Evolutionary conservation across 2,113 vertebrate genomes (phyloP).

Genomic region (Cebus imitator): DNA sequence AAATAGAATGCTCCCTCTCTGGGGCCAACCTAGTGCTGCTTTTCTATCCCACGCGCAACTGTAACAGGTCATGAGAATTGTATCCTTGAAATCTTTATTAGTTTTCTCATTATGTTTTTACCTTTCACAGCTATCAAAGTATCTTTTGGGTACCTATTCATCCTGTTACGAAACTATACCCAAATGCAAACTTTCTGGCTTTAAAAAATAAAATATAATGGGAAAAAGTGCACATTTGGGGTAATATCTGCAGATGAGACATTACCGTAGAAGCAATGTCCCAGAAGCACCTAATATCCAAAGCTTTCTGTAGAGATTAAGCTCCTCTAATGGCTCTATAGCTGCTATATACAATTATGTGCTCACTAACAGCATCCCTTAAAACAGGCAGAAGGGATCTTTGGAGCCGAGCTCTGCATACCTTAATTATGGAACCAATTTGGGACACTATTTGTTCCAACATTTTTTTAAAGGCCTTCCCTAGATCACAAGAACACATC

Average conservation of each 20-base stretch:
- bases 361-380: conserved; percentile 75
- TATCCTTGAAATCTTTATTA: conserved; percentile 68
- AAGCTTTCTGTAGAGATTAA: conserved; percentile 75
- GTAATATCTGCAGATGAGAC: conserved; percentile 71
- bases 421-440: conserved; percentile 87
- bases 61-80: conserved; percentile 59
- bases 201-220: conserved; percentile 72
- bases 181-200: conserved; percentile 73
- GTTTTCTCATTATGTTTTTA: conserved; percentile 78
- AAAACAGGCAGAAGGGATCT: conserved; percentile 83
- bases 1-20: background rate
- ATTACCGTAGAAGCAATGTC: conserved; percentile 49
- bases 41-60: background rate
- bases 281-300: conserved; percentile 71
- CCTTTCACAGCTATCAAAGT: conserved; percentile 72
- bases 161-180: conserved; percentile 73
- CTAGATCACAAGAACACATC: conserved; percentile 72
- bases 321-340: conserved; percentile 74
- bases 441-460: conserved; percentile 84
- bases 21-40: background rate
- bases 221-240: conserved; percentile 59
- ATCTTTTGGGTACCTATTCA: conserved; percentile 77
- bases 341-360: conserved; percentile 82
- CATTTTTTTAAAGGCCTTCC: conserved; percentile 74
- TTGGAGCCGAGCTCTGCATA: conserved; percentile 82